Evolutionary conservation across 1,140 invertebrate genomes (phyloP).

Genomic region (Halictus rubicundus): DNA sequence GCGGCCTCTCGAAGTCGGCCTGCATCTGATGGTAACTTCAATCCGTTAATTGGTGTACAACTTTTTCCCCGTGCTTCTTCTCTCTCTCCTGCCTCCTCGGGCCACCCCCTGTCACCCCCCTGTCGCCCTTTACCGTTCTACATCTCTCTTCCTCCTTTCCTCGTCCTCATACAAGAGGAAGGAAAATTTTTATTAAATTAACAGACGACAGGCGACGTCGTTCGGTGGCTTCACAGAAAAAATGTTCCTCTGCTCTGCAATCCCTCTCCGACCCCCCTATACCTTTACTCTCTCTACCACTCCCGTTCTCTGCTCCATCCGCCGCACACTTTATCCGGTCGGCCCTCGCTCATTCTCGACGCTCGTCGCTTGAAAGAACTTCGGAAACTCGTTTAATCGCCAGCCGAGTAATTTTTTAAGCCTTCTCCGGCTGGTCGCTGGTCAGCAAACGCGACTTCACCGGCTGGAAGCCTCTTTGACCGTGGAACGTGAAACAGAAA

Average conservation of each 20-base stretch:
- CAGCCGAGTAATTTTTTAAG: constrained; percentile 66
- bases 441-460: constrained; percentile 27
- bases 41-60: constrained; percentile 75
- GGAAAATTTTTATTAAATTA: constrained; percentile 68
- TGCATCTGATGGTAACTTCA: constrained; percentile 73
- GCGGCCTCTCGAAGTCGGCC: constrained; percentile 65
- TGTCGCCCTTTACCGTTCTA: neutral
- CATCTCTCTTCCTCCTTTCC: constrained; percentile 22
- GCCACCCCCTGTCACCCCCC: neutral
- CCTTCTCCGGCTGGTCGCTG: constrained; percentile 34
- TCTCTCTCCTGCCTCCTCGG: constrained; percentile 11
- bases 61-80: constrained; percentile 59
- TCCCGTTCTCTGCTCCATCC: neutral
- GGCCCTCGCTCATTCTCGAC: constrained; percentile 40
- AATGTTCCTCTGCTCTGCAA: constrained; percentile 37
- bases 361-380: constrained; percentile 61
- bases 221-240: constrained; percentile 45
- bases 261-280: constrained; percentile 37
- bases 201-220: constrained; percentile 37
- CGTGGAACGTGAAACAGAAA: constrained; percentile 2
- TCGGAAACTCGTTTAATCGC: constrained; percentile 61
- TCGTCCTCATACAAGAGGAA: constrained; percentile 25
- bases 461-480: constrained; percentile 15
- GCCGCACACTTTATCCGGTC: constrained; percentile 23
- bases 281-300: constrained; percentile 35